Evolutionary conservation across 2,113 vertebrate species (phyloP).

Genomic region (Corvus moneduloides): DNA sequence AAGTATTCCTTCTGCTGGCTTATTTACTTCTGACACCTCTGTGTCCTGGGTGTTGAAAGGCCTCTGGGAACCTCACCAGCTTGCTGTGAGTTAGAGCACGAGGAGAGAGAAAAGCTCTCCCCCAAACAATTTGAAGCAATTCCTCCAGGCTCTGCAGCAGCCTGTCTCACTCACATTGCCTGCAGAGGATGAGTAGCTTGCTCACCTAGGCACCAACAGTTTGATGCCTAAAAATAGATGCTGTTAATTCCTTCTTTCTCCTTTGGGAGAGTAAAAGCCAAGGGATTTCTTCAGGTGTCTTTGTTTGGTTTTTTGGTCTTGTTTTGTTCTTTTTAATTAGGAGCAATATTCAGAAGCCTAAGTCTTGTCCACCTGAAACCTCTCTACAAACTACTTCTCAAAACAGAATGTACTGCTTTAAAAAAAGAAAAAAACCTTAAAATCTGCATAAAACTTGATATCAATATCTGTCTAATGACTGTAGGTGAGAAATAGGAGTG

Average conservation of each 20-base stretch:
- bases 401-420: background rate
- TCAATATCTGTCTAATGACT: background rate
- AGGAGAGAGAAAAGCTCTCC: background rate
- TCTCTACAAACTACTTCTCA: background rate
- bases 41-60: background rate
- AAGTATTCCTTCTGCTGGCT: conserved; percentile 71
- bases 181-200: background rate
- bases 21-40: background rate
- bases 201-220: background rate
- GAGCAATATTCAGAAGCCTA: background rate
- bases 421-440: background rate
- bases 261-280: background rate
- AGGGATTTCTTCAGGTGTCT: background rate
- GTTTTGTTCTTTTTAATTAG: background rate
- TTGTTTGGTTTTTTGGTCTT: background rate
- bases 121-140: background rate
- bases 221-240: conserved; percentile 12
- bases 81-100: background rate
- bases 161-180: background rate
- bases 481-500: background rate
- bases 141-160: background rate
- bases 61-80: background rate
- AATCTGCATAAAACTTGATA: background rate
- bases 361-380: background rate
- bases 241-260: conserved; percentile 15